A percentile compares a stretch with the other conserved stretches of the same genome.
Conservation (phyloP, 2,888 invertebrate genomes). For the Tenthredo livida region DNA sequence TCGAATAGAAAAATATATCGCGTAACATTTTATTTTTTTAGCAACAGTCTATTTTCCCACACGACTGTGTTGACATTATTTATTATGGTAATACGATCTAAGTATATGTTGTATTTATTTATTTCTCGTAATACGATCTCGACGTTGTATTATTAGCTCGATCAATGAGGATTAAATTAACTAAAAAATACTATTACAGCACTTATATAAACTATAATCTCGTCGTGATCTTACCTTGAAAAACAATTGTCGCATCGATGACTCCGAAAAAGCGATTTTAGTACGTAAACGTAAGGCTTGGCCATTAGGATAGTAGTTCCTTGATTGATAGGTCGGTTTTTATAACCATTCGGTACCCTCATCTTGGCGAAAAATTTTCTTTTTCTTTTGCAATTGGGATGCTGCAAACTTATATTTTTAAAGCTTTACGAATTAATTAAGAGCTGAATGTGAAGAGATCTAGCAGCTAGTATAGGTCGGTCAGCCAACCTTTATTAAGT, state of each 20-base stretch:
- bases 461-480: not conserved
- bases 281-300: conserved; percentile 87
- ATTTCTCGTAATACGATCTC: not conserved
- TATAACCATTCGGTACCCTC: conserved; percentile 72
- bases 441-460: not conserved
- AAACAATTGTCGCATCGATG: conserved; percentile 89
- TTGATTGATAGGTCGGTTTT: conserved; percentile 80
- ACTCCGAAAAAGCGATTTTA: conserved; percentile 86
- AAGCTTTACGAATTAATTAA: not conserved
- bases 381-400: not conserved
- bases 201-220: not conserved
- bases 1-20: not conserved
- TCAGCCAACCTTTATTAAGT: conserved; percentile 6
- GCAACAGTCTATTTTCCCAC: not conserved
- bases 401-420: not conserved
- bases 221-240: conserved; percentile 81
- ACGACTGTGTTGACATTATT: not conserved
- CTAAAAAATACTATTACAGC: not conserved
- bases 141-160: not conserved
- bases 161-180: not conserved
- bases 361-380: conserved; percentile 52
- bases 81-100: not conserved
- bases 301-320: conserved; percentile 86
- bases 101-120: too few species aligned
- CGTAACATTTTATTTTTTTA: conserved; percentile 3